These are phyloP conservation scores for Anadara kagoshimensis DNA, from an alignment of 1,140 invertebrate genomes.

Conservation along the genomic window DNA sequence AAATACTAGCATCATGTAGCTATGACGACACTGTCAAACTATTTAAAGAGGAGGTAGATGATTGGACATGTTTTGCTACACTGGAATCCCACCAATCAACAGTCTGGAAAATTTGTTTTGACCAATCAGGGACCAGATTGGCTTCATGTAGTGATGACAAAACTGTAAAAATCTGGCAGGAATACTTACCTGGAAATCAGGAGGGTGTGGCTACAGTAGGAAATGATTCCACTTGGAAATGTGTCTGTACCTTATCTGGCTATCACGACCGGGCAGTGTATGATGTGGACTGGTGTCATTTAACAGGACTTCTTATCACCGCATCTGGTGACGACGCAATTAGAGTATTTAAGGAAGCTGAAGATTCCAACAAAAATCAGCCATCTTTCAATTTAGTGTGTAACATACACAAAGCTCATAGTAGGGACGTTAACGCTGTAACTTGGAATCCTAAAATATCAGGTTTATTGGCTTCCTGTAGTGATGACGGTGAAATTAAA, in stretches of 20 bases:
- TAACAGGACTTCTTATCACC: constrained; percentile 87
- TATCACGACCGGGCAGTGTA: constrained; percentile 92
- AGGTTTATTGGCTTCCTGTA: constrained; percentile 89
- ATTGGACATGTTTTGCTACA: constrained; percentile 85
- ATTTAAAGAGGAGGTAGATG: constrained; percentile 90
- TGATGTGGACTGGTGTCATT: constrained; percentile 90
- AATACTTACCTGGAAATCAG: constrained; percentile 67
- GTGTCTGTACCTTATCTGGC: constrained; percentile 91
- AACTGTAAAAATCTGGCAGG: constrained; percentile 73
- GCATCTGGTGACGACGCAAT: constrained; percentile 93
- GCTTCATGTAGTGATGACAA: constrained; percentile 72
- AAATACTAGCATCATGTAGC: constrained; percentile 93
- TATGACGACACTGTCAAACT: constrained; percentile 98
- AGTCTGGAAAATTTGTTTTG: constrained; percentile 92
- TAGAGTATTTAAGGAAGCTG: constrained; percentile 79
- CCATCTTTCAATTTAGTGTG: constrained; percentile 85
- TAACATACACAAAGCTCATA: constrained; percentile 84
- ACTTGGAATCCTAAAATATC: constrained; percentile 89
- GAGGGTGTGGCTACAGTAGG: constrained; percentile 83
- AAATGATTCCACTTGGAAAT: constrained; percentile 90
- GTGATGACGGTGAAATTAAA: constrained; percentile 94
- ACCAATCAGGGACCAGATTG: constrained; percentile 83
- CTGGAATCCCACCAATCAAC: constrained; percentile 75
- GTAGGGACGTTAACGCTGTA: constrained; percentile 94
- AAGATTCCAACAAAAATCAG: constrained; percentile 77